Percentiles rank a stretch among this genome's conserved stretches.
These are phyloP conservation scores for Drosophila lutescens DNA, from an alignment of 2,888 invertebrate species.

Conservation along the genomic window DNA sequence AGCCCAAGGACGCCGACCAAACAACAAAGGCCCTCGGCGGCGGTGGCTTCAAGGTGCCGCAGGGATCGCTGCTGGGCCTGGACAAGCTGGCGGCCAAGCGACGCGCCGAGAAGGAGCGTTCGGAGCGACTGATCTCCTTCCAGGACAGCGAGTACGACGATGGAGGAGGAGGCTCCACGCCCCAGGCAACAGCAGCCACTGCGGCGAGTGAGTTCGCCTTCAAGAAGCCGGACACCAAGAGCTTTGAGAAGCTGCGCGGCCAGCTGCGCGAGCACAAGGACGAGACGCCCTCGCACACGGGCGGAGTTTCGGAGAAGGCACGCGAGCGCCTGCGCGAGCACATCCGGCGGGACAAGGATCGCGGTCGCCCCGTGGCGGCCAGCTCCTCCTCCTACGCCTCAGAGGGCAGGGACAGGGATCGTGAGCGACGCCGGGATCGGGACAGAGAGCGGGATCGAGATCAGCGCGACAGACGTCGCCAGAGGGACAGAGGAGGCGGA, in stretches of 20 bases:
- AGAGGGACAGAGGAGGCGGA: too few species aligned
- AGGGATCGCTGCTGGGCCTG: constrained; percentile 91
- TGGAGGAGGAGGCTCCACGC: constrained; percentile 51
- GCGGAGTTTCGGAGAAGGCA: constrained; percentile 90
- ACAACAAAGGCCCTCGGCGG: constrained; percentile 60
- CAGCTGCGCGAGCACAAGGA: constrained; percentile 92
- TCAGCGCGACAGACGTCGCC: constrained; percentile 48
- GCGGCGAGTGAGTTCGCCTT: constrained; percentile 79
- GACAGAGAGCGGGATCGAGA: constrained; percentile 66
- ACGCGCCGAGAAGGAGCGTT: constrained; percentile 87
- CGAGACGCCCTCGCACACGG: constrained; percentile 97
- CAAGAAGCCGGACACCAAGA: constrained; percentile 82
- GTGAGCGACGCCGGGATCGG: constrained; percentile 71
- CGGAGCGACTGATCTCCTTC: constrained; percentile 88
- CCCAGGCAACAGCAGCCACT: constrained; percentile 26
- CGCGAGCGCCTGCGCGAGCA: constrained; percentile 89
- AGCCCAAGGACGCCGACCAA: constrained; percentile 84
- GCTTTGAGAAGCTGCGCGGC: constrained; percentile 84
- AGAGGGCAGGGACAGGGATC: constrained; percentile 20
- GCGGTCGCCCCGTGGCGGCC: constrained; percentile 45
- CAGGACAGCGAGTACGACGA: constrained; percentile 85
- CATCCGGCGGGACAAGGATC: constrained; percentile 84
- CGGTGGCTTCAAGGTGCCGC: constrained; percentile 89
- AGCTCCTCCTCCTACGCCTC: constrained; percentile 7
- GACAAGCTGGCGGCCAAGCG: constrained; percentile 93